Evolutionary conservation across 2,888 invertebrate genomes (phyloP), one percentile per base, ranked within the genome.

Genomic region (Exocentrus adspersus): DNA sequence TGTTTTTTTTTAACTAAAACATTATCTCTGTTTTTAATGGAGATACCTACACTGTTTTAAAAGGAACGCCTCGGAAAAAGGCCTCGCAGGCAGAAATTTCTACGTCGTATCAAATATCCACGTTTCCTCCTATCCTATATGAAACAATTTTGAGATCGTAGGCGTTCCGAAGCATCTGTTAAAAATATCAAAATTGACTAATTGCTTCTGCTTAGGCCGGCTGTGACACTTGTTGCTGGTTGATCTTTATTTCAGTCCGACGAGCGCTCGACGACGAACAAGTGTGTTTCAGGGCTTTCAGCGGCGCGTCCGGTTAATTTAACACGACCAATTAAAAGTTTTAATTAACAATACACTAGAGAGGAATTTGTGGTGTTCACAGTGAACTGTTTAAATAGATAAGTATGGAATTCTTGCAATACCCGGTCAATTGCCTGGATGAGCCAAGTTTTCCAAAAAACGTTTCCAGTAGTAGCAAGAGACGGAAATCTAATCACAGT

Each of bases 161-260:
- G 73, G 73, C 72, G 73, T 69, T 53, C 53, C 67, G 54, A 53
- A 66, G 68, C 74, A 75, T 75, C 74, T 75, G 74, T 67, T 75
- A 72, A 72, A 74, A 72, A 66, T 66, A 73, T 74, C 69, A 67
- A 72, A 74, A 67, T 67, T 73, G 71, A 68, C 71, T 72, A 69
- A 71, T 71, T 67, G 67, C 64, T 58, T 45, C 63, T 54, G 54
- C 53, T 50, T 59, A 56, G 48, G 46, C 19, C 16, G 45, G 45
- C 63, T 52, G 46, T 54, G 48, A 68, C 69, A 69, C 71, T 71
- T 71, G 71, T 69, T 65, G 71, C 61, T 45, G 58, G 53, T 51
- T 32, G 42, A 53, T 57, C 53, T 42, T 64, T 56, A 59, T 62
- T 67, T 52, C 58, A 41, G 30, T 48, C 53, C 43, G 24, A 28